These are phyloP conservation scores for Hybognathus amarus DNA, from an alignment of 2,797 vertebrate species.

Conservation along the genomic window DNA sequence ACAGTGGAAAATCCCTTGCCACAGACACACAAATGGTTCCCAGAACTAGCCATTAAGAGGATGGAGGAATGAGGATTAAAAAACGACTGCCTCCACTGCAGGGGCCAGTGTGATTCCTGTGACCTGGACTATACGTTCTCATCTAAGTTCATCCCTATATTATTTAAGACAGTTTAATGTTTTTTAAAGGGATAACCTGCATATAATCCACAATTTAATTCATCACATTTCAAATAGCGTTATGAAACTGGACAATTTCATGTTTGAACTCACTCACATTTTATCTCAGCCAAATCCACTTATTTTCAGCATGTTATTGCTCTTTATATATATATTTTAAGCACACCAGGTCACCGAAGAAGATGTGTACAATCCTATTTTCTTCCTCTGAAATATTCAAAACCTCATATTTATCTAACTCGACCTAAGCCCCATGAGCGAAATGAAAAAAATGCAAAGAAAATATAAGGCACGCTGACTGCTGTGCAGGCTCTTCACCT, in stretches of 20 bases:
- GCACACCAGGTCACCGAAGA: conserved; percentile 6
- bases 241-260: not conserved
- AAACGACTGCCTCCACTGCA: conserved; percentile 20
- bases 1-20: conserved; percentile 45
- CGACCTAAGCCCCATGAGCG: conserved; percentile 21
- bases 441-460: conserved; percentile 41
- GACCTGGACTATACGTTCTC: not conserved
- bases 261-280: conserved; percentile 17
- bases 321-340: not conserved
- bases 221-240: not conserved
- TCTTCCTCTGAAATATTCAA: conserved; percentile 15
- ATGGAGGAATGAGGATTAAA: conserved; percentile 48
- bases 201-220: not conserved
- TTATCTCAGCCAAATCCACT: conserved; percentile 25
- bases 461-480: conserved; percentile 36
- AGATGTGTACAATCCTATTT: not conserved
- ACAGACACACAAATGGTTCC: conserved; percentile 48
- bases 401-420: conserved; percentile 38
- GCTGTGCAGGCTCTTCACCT: conserved; percentile 51
- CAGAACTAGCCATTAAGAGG: conserved; percentile 49
- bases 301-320: conserved; percentile 23
- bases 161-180: not conserved
- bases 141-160: not conserved
- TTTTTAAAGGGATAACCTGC: not conserved
- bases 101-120: conserved; percentile 15